These are phyloP conservation scores for Neomonachus schauinslandi DNA, from an alignment of 2,113 vertebrate genomes.

Conservation along the genomic window DNA sequence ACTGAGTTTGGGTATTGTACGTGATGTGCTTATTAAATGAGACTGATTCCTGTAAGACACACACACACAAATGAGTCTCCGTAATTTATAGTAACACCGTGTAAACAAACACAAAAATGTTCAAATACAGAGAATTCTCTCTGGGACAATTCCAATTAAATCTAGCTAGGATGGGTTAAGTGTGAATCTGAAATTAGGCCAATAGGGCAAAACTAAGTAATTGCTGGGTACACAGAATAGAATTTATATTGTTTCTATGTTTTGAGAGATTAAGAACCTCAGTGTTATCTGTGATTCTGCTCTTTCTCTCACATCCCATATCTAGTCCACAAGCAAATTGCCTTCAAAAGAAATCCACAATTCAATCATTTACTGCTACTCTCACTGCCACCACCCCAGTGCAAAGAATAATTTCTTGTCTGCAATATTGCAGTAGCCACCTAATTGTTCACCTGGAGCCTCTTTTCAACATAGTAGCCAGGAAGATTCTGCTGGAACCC, in stretches of 20 bases:
- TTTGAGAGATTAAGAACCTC: neutral
- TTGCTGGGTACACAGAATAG: neutral
- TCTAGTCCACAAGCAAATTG: neutral
- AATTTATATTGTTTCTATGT: neutral
- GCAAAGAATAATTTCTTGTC: neutral
- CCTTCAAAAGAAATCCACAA: neutral
- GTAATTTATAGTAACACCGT: neutral
- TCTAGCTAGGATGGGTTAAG: neutral
- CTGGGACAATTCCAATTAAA: neutral
- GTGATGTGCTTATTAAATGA: conserved; percentile 2
- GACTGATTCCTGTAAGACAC: neutral
- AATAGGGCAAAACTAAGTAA: neutral
- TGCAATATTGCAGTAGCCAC: neutral
- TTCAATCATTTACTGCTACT: neutral
- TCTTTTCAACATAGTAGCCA: neutral
- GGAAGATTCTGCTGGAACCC: neutral
- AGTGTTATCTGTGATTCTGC: neutral
- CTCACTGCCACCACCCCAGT: neutral
- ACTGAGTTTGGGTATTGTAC: neutral
- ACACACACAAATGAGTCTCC: neutral
- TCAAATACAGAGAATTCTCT: conserved; percentile 19
- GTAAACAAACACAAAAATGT: neutral
- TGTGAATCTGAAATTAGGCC: neutral
- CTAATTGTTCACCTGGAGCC: neutral
- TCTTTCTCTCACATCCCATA: neutral